Conservation (phyloP, 2,888 invertebrate genomes). For the Drosophila neotestacea region DNA sequence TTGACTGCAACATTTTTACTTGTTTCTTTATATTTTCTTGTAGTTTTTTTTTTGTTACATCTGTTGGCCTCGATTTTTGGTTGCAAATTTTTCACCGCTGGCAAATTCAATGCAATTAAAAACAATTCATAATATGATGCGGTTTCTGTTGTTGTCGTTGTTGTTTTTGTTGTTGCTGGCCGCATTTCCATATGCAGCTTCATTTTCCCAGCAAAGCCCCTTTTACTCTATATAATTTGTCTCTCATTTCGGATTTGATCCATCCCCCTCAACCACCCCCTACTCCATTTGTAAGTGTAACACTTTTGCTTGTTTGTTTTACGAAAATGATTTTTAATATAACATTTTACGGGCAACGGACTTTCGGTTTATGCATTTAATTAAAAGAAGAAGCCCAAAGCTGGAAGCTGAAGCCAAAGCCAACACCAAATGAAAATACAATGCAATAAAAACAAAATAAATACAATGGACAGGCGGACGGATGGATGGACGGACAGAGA, state of each 20-base stretch:
- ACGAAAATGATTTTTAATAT: slow-evolving; percentile 71
- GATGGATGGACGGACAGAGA: not conserved
- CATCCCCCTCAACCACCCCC: not conserved
- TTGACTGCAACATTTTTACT: not conserved
- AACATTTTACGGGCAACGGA: slow-evolving; percentile 59
- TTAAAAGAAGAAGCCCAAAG: slow-evolving; percentile 54
- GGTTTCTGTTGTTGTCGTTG: slow-evolving; percentile 1
- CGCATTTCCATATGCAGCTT: slow-evolving; percentile 50
- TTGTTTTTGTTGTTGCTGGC: slow-evolving; percentile 12
- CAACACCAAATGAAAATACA: slow-evolving; percentile 58
- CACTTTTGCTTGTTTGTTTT: slow-evolving; percentile 58
- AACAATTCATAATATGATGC: slow-evolving; percentile 68
- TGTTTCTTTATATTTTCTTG: not conserved
- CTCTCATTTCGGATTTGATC: slow-evolving; percentile 11
- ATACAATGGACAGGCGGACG: slow-evolving; percentile 36
- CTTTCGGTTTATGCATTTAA: slow-evolving; percentile 70
- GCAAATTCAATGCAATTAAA: slow-evolving; percentile 75
- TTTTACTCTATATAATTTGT: slow-evolving; percentile 38
- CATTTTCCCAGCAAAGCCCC: slow-evolving; percentile 19
- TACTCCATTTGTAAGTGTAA: slow-evolving; percentile 19
- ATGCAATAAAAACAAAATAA: slow-evolving; percentile 67
- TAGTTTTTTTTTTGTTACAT: slow-evolving; percentile 13
- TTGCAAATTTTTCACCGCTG: slow-evolving; percentile 46
- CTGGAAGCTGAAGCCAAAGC: slow-evolving; percentile 39
- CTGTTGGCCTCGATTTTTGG: slow-evolving; percentile 57